Base-by-base conservation (phyloP, 2,888 invertebrate species). In the Leptopilina syphax region DNA sequence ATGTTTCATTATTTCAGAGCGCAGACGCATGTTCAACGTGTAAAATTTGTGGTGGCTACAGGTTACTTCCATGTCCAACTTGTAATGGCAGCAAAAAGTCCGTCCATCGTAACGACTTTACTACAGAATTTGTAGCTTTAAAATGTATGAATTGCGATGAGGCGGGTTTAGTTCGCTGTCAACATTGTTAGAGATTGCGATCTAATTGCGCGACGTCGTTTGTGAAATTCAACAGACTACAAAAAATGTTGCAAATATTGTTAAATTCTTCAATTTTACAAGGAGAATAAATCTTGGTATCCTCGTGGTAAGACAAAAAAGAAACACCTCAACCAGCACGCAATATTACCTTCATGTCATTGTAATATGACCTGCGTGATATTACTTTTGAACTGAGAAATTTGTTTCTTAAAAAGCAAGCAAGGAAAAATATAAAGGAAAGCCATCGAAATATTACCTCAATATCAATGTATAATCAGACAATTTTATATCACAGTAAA, bases 1-100 rank as follows among this genome's bases (percentile, higher is more conserved):
- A 50, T 50, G 9, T 50, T 50, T 50, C 9, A 0, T 50, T 68
- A 67, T 89, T 89, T 70, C 95, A 97, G 97, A 96, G 96, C 90
- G 94, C 96, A 84, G 95, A 96, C 86, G 96, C 96, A 18, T 95
- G 96, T 89, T 95, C 94, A 86, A 96, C 96, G 76, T 99, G 99
- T 92, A 95, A 95, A 88, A 94, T 95, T 85, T 99, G 99, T 92
- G 98, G 98, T 6, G 98, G 98, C 0, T 98, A 96, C 93, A 95
- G 97, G 67, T 95, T 97, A 81, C 94, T 98, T 54, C 97, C 98
- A 1, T 99, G 99, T 92, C 94, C 96, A 77, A 95, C 96, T 84
- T 99, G 98, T 94, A 98, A 97, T 88, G 98, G 98, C 54, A 98
- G 98, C 91, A 99, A 99, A 94, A 98, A 98, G 93, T 98, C 98